Evolutionary conservation across 1,140 invertebrate species (phyloP), one percentile per base, ranked within the genome.

Genomic region (Mizuhopecten yessoensis): DNA sequence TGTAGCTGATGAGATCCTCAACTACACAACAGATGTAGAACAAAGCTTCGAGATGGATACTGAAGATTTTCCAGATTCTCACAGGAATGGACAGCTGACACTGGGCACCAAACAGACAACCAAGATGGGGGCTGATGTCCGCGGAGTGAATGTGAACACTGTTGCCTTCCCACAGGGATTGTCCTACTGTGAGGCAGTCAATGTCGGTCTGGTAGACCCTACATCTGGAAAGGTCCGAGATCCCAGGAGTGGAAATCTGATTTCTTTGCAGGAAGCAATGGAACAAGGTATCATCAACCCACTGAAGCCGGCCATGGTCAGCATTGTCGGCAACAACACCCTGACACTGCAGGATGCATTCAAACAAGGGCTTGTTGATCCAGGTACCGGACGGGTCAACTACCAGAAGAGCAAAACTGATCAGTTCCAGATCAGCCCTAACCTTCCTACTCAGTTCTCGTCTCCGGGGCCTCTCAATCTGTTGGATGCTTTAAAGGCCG

Each of bases 231-330:
- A 97, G 94, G 98, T 99, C 91, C 97, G 97, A 45, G 98, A 99
- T 95, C 98, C 98, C 0, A 97, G 98, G 89, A 98, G 98, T 94
- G 97, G 97, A 91, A 97, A 97, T 10, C 97, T 98, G 94, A 96
- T 99, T 33, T 98, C 98, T 90, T 97, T 99, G 91, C 96, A 98
- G 88, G 98, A 99, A 96, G 98, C 98, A 17, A 98, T 99, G 89
- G 97, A 97, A 20, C 97, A 97, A 34, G 98, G 98, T n/a, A 97
- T 96, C 33, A 94, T 96, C 39, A 93, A 96, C 88, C 29, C 88
- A 98, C 90, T 97, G 99, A 87, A 98, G 99, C 96, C 93, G 89
- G 95, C 95, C 29, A 88, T 96, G 88, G 92, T 90, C 75, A 94
- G 96, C 87, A 92, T 94, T 29, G 89, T 91, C n/a, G 92, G 94